Conservation (phyloP, 2,113 vertebrate species). For the Ivindomyrus marchei region DNA sequence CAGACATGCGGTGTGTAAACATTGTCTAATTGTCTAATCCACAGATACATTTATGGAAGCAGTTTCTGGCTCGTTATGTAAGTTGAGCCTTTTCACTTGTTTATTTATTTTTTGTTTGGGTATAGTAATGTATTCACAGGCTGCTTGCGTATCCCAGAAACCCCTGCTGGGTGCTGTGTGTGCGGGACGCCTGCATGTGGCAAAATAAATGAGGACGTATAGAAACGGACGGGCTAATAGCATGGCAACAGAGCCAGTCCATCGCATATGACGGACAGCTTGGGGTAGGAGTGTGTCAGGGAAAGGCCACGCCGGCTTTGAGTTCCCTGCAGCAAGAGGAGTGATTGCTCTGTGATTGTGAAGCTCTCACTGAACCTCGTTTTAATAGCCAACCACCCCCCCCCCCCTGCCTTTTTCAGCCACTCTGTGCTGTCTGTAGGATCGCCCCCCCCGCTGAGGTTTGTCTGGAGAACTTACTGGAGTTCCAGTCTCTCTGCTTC, state of each 20-base stretch:
- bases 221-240: constrained; percentile 43
- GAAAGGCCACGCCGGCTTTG: constrained; percentile 36
- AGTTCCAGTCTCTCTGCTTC: neutral
- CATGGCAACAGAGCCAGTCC: constrained; percentile 50
- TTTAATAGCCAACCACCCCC: neutral
- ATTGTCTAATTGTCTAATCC: neutral
- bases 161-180: neutral
- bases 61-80: neutral
- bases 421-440: neutral
- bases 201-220: neutral
- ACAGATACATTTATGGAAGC: neutral
- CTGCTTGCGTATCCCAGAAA: neutral
- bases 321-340: constrained; percentile 33
- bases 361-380: neutral
- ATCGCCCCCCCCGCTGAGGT: neutral
- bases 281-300: constrained; percentile 26
- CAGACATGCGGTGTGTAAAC: neutral
- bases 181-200: neutral
- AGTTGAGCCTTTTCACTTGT: neutral
- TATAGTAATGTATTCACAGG: neutral
- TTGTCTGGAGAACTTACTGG: neutral
- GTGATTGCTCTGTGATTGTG: constrained; percentile 51
- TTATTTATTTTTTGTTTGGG: neutral
- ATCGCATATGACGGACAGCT: constrained; percentile 41
- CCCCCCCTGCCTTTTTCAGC: neutral